Conservation (phyloP, 1,140 invertebrate species). For the Cepaea nemoralis region DNA sequence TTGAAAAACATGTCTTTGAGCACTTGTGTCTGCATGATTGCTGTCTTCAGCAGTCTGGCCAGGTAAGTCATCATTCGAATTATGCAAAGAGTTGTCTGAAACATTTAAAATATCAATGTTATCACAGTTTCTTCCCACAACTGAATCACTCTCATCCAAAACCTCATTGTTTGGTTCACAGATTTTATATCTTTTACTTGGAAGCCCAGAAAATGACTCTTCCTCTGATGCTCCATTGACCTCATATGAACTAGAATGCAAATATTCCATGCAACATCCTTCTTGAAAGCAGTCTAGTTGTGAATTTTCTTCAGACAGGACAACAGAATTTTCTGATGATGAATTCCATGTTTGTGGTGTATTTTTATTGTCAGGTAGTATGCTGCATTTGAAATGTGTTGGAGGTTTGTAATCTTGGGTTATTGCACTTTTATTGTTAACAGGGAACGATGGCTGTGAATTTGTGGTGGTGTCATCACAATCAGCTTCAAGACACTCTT, state of each 20-base stretch:
- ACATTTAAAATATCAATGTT: not conserved
- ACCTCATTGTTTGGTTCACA: not conserved
- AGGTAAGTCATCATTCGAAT: not conserved
- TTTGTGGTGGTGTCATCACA: not conserved
- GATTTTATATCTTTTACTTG: not conserved
- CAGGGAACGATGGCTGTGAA: not conserved
- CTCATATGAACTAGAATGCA: not conserved
- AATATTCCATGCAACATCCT: not conserved
- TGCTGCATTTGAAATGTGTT: not conserved
- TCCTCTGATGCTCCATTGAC: not conserved
- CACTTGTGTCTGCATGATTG: not conserved
- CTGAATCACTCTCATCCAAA: not conserved
- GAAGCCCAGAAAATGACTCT: not conserved
- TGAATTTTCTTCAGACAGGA: not conserved
- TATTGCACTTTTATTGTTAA: not conserved
- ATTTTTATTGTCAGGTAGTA: not conserved
- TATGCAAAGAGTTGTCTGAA: not conserved
- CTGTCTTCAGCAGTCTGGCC: not conserved
- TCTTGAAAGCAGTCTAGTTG: not conserved
- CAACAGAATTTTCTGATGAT: not conserved
- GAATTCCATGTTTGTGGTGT: not conserved
- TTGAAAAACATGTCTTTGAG: not conserved
- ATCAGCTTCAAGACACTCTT: not conserved
- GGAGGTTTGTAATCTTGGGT: not conserved
- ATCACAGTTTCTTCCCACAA: not conserved